Conservation (phyloP, 64 coral and sea anemone genomes). For the Pachyseris speciosa region DNA sequence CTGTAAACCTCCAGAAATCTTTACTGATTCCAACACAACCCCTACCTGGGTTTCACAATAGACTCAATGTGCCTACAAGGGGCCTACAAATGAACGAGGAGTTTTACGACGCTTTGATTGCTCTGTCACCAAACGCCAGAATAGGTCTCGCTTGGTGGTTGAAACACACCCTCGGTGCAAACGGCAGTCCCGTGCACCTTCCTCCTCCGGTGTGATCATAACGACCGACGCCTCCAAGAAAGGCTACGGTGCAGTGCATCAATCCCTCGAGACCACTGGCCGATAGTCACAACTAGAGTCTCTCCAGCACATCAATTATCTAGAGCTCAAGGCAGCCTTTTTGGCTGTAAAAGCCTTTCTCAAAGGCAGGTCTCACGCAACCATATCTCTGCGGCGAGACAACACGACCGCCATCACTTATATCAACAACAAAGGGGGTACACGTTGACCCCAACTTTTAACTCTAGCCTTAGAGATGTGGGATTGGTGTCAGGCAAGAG, state of each 20-base stretch:
- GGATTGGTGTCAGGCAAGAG: background rate
- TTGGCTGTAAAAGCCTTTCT: too few relatives aligned
- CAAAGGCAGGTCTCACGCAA: slow-evolving; percentile 11
- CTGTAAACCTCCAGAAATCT: slow-evolving; percentile 47
- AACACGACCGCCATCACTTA: slow-evolving; percentile 46
- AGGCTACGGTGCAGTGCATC: background rate
- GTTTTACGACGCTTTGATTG: background rate
- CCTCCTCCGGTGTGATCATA: background rate
- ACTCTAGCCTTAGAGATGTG: slow-evolving; percentile 23
- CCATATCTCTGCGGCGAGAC: slow-evolving; percentile 14
- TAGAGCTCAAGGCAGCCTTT: slow-evolving; percentile 28
- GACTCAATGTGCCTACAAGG: slow-evolving; percentile 11
- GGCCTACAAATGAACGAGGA: background rate
- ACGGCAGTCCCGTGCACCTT: slow-evolving; percentile 10
- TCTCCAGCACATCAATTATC: slow-evolving; percentile 31
- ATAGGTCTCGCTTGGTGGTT: slow-evolving; percentile 15
- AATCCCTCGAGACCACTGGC: too few relatives aligned
- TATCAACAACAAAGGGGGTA: slow-evolving; percentile 55
- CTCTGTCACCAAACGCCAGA: background rate
- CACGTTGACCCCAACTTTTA: background rate
- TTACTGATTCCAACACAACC: slow-evolving; percentile 16
- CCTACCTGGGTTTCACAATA: slow-evolving; percentile 44
- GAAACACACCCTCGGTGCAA: background rate
- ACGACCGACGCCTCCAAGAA: slow-evolving; percentile 33
- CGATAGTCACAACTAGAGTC: too few relatives aligned